Percentiles rank a stretch among this genome's conserved stretches.
phyloP scores from a whole-genome alignment of 2,797 vertebrate species.

The Catamblyrhynchus diadema region DNA sequence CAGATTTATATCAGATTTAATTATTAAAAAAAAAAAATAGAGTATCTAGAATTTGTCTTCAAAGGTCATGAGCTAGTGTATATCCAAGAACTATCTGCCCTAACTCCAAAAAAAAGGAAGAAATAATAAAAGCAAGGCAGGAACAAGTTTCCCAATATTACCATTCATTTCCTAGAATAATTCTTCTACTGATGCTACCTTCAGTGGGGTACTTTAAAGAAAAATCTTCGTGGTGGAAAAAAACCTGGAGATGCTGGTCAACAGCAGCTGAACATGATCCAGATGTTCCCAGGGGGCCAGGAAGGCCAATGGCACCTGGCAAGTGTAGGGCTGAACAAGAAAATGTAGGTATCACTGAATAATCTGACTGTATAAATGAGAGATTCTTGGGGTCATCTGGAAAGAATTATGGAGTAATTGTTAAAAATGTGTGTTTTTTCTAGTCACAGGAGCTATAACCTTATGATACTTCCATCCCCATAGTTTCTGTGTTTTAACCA shows the following conservation, averaged over 20 bases:
- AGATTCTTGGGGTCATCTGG: neutral
- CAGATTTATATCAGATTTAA: neutral
- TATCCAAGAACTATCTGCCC: neutral
- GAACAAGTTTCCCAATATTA: neutral
- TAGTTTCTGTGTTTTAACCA: neutral
- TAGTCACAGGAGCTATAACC: neutral
- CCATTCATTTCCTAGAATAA: neutral
- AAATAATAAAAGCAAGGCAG: neutral
- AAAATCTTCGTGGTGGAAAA: neutral
- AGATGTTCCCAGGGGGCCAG: neutral
- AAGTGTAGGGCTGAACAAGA: neutral
- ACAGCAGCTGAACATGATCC: neutral
- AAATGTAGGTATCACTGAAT: neutral
- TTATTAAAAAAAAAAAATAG: neutral
- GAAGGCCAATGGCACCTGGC: neutral
- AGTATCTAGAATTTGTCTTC: neutral
- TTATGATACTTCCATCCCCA: neutral
- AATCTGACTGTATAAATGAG: neutral
- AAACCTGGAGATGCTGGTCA: rapidly evolving
- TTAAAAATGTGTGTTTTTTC: neutral
- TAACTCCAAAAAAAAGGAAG: neutral
- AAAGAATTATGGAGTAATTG: neutral
- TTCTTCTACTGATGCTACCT: neutral
- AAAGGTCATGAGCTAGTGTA: neutral
- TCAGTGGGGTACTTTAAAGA: neutral